Evolutionary conservation across 2,113 vertebrate species (phyloP).

Genomic region (Oryzias celebensis): DNA sequence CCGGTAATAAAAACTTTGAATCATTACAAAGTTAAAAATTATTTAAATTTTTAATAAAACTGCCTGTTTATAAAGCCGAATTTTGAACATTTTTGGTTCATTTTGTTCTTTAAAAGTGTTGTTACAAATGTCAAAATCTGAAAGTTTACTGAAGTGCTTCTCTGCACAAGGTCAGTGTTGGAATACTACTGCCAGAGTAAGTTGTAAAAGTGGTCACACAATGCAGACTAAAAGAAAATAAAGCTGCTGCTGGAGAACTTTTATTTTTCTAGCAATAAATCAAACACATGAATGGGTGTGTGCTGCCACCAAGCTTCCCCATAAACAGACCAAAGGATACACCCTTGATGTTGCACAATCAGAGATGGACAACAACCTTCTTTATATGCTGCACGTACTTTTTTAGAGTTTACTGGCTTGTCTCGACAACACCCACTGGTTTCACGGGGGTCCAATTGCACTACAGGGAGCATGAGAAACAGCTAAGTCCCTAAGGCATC

Average conservation of each 20-base stretch:
- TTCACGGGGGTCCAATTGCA: conserved; percentile 22
- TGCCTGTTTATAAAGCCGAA: too few species aligned
- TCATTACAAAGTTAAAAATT: too few species aligned
- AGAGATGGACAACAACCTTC: conserved; percentile 43
- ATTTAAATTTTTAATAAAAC: too few species aligned
- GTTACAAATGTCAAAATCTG: conserved; percentile 43
- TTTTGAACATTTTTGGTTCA: too few species aligned
- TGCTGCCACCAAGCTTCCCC: conserved; percentile 47
- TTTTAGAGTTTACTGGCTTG: conserved; percentile 8
- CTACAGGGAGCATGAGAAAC: conserved; percentile 34
- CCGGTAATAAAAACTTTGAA: too few species aligned
- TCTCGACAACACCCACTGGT: conserved; percentile 3
- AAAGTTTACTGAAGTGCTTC: conserved; percentile 9
- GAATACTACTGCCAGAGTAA: conserved; percentile 11
- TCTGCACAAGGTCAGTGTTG: conserved; percentile 8
- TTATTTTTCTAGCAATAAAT: conserved; percentile 56
- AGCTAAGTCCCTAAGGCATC: conserved; percentile 3
- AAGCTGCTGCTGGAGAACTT: conserved; percentile 9
- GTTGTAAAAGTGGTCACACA: conserved; percentile 36
- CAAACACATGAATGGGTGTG: conserved; percentile 48
- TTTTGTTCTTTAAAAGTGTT: neutral
- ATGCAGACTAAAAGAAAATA: conserved; percentile 49
- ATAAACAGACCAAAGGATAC: conserved; percentile 55
- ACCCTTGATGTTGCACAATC: conserved; percentile 50
- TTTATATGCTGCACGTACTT: conserved; percentile 13